A percentile compares a stretch with the other conserved stretches of the same genome.
Evolutionary conservation across 1,140 invertebrate species (phyloP).

Genomic region (Galleria mellonella): DNA sequence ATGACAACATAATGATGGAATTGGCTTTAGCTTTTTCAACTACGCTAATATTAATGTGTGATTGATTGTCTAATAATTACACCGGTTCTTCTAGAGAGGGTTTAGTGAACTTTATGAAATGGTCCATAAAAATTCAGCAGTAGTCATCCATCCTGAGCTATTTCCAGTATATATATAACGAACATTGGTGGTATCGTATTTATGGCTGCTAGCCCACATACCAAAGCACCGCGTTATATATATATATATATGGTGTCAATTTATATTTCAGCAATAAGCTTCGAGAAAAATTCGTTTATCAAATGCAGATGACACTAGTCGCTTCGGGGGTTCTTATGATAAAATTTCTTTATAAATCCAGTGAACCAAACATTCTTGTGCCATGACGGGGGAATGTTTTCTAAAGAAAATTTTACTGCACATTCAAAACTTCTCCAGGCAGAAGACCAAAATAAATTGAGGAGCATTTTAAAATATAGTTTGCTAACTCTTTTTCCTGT

Average conservation of each 20-base stretch:
- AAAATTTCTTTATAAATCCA: constrained; percentile 17
- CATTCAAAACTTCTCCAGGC: constrained; percentile 16
- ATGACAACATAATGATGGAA: constrained; percentile 37
- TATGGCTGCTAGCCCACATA: background rate
- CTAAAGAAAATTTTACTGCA: constrained; percentile 7
- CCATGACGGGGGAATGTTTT: constrained; percentile 16
- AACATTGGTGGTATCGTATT: constrained; percentile 43
- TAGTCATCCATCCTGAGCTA: constrained; percentile 37
- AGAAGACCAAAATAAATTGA: constrained; percentile 19
- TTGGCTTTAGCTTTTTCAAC: constrained; percentile 32
- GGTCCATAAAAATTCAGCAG: constrained; percentile 27
- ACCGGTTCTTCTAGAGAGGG: constrained; percentile 25
- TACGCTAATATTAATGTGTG: constrained; percentile 36
- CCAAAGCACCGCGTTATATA: constrained; percentile 7
- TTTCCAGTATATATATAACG: constrained; percentile 33
- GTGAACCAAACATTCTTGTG: constrained; percentile 19
- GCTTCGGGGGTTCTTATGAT: constrained; percentile 20
- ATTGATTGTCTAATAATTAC: constrained; percentile 52
- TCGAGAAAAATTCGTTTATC: constrained; percentile 20
- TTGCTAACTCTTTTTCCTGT: constrained; percentile 10
- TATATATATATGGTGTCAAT: constrained; percentile 13
- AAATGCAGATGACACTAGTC: constrained; percentile 18
- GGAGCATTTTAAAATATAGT: constrained; percentile 15
- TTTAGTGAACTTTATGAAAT: constrained; percentile 47
- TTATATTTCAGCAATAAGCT: constrained; percentile 15